phyloP scores from a whole-genome alignment of 2,797 vertebrate species.

The Mormyrus proboscirostris region DNA sequence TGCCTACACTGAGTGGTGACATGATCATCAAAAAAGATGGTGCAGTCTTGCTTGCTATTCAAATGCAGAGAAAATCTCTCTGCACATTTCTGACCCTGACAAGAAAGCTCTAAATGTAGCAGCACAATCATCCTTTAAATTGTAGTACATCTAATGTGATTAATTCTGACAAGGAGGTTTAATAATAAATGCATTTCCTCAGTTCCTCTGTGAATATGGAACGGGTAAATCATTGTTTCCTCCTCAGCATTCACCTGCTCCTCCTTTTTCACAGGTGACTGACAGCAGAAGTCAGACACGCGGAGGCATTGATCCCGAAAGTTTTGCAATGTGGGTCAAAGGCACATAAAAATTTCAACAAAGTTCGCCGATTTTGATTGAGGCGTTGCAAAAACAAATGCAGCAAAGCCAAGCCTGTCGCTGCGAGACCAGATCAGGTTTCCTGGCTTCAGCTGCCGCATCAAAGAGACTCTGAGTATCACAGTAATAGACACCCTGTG shows the following conservation, averaged over 20 bases:
- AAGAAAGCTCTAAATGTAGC: slow-evolving; percentile 45
- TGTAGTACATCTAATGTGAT: slow-evolving; percentile 34
- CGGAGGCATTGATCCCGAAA: slow-evolving; percentile 10
- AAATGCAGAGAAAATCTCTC: slow-evolving; percentile 45
- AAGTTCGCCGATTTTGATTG: slow-evolving; percentile 3
- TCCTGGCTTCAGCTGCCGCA: background rate
- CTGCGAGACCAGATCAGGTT: slow-evolving; percentile 11
- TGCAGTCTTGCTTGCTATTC: slow-evolving; percentile 36
- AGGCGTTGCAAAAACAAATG: slow-evolving; percentile 12
- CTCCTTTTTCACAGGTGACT: background rate
- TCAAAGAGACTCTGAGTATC: background rate
- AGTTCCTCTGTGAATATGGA: background rate
- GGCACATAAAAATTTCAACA: slow-evolving; percentile 17
- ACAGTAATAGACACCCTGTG: background rate
- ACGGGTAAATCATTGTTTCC: background rate
- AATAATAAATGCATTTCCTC: slow-evolving; percentile 39
- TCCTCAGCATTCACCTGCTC: background rate
- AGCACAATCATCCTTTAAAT: slow-evolving; percentile 43
- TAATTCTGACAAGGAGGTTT: slow-evolving; percentile 47
- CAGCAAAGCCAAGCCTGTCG: slow-evolving; percentile 30
- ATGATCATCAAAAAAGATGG: slow-evolving; percentile 38
- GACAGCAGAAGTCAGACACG: slow-evolving; percentile 11
- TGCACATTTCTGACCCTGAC: slow-evolving; percentile 52
- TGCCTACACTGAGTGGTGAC: slow-evolving; percentile 24
- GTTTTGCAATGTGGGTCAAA: slow-evolving; percentile 19